Percentiles rank a stretch among this genome's conserved stretches.
These are phyloP conservation scores for Pseudorhiza aurosa DNA, from an alignment of 30 jellyfish, hydroid and myxozoan genomes.

Conservation along the genomic window DNA sequence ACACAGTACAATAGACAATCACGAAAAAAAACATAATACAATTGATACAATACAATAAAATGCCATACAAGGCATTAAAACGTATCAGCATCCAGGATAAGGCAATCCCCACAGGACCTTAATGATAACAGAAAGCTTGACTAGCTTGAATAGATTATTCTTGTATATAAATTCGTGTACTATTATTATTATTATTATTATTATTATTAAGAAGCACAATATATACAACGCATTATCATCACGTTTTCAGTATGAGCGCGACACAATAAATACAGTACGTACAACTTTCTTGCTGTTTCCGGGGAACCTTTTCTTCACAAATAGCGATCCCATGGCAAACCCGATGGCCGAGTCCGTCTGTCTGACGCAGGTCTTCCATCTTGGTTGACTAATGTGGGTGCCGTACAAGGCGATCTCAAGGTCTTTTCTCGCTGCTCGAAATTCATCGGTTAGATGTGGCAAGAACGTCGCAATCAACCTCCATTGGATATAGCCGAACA, in stretches of 20 bases:
- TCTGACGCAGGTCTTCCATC: slow-evolving; percentile 84
- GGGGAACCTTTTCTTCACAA: slow-evolving; percentile 73
- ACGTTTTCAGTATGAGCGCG: no score
- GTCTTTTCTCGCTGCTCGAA: slow-evolving; percentile 51
- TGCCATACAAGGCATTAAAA: no score
- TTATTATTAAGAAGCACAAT: background rate
- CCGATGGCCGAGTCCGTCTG: slow-evolving; percentile 74
- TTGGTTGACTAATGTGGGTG: slow-evolving; percentile 42
- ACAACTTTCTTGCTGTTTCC: slow-evolving; percentile 76
- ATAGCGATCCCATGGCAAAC: slow-evolving; percentile 86
- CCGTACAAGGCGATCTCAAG: slow-evolving; percentile 74
- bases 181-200: no score
- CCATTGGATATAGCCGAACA: slow-evolving; percentile 64
- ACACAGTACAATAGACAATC: no score
- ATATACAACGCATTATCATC: no score
- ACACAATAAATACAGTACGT: background rate
- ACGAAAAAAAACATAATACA: no score
- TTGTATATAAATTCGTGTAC: background rate
- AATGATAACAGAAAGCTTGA: no score
- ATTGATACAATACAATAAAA: no score
- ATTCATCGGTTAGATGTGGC: slow-evolving; percentile 73
- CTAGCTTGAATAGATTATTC: no score
- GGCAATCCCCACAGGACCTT: no score
- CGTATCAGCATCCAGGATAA: no score
- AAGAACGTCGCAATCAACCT: slow-evolving; percentile 29